Evolutionary conservation across 2,113 vertebrate species (phyloP), one percentile per base, ranked within the genome.

Genomic region (Orthochromis malagaraziensis): DNA sequence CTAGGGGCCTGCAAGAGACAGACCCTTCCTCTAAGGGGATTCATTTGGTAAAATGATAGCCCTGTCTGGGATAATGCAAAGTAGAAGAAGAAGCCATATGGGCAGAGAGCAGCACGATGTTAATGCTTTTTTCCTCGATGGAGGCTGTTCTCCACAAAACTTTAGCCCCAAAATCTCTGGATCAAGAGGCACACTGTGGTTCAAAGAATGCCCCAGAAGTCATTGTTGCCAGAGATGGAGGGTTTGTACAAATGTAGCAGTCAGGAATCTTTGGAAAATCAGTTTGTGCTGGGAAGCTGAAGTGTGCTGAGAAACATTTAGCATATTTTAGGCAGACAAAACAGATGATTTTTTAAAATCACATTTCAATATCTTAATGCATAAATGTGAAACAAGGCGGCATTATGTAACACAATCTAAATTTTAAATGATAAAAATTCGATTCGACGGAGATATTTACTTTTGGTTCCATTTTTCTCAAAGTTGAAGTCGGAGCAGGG

Each of bases 31-130:
- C 91, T 88, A 73, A 82, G 55, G 93, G 92, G 92, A 91, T 89
- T 94, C 92, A 92, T 92, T 92, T 90, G 86, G 94, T 93, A 95
- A 96, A 86, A 84, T 9, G 93, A 96, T 94, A 94, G 70, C 86
- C 21, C 91, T 87, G 92, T 93, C 93, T 91, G 91, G 92, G 89
- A 93, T 88, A 85, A 91, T 79, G 70, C 81, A 83, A 81, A 87
- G 70, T 54, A 90, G 84, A 91, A 90, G 92, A 93, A 92, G 93
- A 91, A 86, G 85, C 86, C 81, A 53, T 77, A 87, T 49, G 4
- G 85, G 60, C 85, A 21, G 73, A 82, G 82, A 93, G 68, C 89
- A 91, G 92, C 86, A 24, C 26, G 84, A 90, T 84, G 88, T 90
- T 84, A 79, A 87, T 84, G 88, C 85, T 85, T 88, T 92, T 93